These are phyloP conservation scores for Pelodiscus sinensis DNA, from an alignment of 2,113 vertebrate species.

Conservation along the genomic window DNA sequence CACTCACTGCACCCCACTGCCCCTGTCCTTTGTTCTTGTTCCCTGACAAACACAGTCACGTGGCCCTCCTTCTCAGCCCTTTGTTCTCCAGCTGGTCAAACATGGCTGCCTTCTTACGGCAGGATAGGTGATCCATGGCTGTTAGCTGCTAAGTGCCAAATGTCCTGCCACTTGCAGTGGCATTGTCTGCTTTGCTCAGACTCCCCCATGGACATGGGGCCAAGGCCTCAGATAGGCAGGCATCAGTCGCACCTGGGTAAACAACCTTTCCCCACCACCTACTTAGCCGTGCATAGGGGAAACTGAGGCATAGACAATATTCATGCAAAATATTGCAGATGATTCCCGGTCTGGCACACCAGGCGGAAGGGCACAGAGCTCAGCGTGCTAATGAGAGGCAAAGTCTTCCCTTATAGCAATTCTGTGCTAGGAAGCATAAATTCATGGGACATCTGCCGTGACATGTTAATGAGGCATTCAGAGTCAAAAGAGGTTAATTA, in stretches of 20 bases:
- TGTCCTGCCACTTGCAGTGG: neutral
- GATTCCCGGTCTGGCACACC: neutral
- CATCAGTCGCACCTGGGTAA: neutral
- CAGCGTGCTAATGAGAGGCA: neutral
- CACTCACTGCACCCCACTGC: neutral
- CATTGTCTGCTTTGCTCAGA: neutral
- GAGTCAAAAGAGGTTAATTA: constrained; percentile 6
- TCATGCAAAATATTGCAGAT: neutral
- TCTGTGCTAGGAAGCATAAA: rapidly evolving
- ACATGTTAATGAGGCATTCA: neutral
- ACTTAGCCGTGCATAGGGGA: neutral
- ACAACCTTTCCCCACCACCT: neutral
- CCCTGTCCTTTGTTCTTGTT: neutral
- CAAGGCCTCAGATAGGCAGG: too few relatives aligned
- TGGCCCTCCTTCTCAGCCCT: neutral
- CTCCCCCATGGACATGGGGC: neutral
- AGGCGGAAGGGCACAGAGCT: neutral
- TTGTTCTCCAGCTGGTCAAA: neutral
- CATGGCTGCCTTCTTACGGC: neutral
- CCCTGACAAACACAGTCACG: neutral
- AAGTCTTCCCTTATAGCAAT: neutral
- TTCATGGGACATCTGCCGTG: neutral
- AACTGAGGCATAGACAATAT: neutral
- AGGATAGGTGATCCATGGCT: too few relatives aligned
- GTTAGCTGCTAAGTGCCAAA: neutral